These are phyloP conservation scores for Frankliniella intonsa DNA, from an alignment of 2,888 invertebrate genomes.

Conservation along the genomic window DNA sequence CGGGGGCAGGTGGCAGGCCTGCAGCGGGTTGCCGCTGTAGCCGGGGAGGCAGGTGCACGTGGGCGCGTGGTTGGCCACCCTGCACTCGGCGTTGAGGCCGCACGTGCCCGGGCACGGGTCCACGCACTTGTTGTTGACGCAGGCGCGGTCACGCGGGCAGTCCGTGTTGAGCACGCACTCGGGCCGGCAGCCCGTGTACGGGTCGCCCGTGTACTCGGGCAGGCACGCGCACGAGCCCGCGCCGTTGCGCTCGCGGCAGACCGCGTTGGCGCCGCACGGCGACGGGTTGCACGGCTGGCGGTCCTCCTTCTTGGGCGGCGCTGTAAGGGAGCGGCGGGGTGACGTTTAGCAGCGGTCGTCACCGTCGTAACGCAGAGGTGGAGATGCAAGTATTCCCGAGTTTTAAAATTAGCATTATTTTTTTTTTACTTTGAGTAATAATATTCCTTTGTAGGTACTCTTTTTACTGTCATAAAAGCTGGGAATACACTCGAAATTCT, in stretches of 20 bases:
- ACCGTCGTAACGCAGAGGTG: neutral
- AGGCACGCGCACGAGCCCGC: conserved; percentile 38
- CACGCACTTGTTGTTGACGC: conserved; percentile 45
- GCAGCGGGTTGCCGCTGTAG: conserved; percentile 43
- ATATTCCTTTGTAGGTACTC: too few species aligned
- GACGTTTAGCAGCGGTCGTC: neutral
- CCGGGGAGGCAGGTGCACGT: conserved; percentile 44
- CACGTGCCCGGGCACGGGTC: conserved; percentile 45
- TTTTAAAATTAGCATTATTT: too few species aligned
- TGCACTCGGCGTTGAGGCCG: conserved; percentile 43
- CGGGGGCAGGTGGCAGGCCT: conserved; percentile 43
- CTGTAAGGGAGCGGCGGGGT: conserved; percentile 1
- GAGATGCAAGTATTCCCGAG: too few species aligned
- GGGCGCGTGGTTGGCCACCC: conserved; percentile 42
- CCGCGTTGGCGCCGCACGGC: conserved; percentile 45
- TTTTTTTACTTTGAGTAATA: too few species aligned
- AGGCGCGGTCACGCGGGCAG: conserved; percentile 43
- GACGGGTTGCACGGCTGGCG: conserved; percentile 36
- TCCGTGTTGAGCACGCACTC: conserved; percentile 43
- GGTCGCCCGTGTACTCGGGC: conserved; percentile 43
- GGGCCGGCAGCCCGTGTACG: conserved; percentile 40
- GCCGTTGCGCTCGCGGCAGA: conserved; percentile 42
- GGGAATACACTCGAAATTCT: too few species aligned
- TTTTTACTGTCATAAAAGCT: too few species aligned
- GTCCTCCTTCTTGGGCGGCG: conserved; percentile 25